These are phyloP conservation scores for Dascyllus trimaculatus DNA, from an alignment of 2,113 vertebrate genomes.

Conservation along the genomic window DNA sequence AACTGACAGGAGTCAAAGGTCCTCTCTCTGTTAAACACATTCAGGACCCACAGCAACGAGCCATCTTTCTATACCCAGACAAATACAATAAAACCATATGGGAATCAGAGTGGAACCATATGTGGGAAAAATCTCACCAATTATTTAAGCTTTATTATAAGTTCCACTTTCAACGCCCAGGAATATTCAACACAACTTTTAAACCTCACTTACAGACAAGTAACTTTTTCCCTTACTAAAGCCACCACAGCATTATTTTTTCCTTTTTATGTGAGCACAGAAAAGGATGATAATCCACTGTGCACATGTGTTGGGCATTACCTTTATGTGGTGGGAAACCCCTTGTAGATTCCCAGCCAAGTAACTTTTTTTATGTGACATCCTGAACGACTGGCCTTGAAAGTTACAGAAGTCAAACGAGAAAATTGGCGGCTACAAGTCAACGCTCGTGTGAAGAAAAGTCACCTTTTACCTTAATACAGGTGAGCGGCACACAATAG, in stretches of 20 bases:
- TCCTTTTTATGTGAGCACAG: conserved; percentile 15
- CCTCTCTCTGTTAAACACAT: conserved; percentile 57
- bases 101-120: conserved; percentile 68
- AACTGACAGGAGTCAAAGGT: conserved; percentile 52
- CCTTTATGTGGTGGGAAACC: conserved; percentile 61
- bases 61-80: conserved; percentile 47
- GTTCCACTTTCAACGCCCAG: conserved; percentile 60
- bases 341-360: conserved; percentile 32
- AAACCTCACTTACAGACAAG: conserved; percentile 38
- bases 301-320: conserved; percentile 68
- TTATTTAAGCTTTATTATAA: conserved; percentile 62
- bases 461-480: conserved; percentile 29
- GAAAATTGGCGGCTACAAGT: conserved; percentile 29
- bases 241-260: conserved; percentile 26
- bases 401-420: conserved; percentile 2
- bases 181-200: conserved; percentile 58
- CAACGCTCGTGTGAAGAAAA: conserved; percentile 21
- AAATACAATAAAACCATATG: conserved; percentile 70
- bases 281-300: conserved; percentile 40
- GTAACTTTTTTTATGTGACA: conserved; percentile 10
- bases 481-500: conserved; percentile 40
- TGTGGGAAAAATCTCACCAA: conserved; percentile 56
- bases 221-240: conserved; percentile 44
- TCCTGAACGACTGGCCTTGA: conserved; percentile 15
- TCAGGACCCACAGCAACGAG: conserved; percentile 34